phyloP scores from a whole-genome alignment of 1,140 invertebrate genomes.

The Camponotus vicinus region DNA sequence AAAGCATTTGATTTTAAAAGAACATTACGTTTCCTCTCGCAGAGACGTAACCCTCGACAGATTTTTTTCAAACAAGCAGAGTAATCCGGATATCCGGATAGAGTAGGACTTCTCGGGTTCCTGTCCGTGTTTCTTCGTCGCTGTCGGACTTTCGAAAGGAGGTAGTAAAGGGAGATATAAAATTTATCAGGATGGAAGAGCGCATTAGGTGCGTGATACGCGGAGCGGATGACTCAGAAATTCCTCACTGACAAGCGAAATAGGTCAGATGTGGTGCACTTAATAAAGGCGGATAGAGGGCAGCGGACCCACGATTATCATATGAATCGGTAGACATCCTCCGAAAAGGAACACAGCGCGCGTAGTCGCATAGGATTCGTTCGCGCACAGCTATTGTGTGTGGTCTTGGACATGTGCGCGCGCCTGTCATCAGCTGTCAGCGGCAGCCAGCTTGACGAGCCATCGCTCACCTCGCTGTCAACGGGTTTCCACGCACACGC shows the following conservation, averaged over 20 bases:
- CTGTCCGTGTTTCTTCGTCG: not conserved
- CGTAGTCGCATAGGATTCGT: constrained; percentile 29
- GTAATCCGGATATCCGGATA: constrained; percentile 48
- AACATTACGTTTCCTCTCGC: not conserved
- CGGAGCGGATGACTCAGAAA: constrained; percentile 71
- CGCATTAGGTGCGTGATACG: constrained; percentile 54
- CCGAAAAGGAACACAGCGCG: constrained; percentile 68
- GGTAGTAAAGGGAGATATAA: not conserved
- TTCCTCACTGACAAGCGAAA: constrained; percentile 77
- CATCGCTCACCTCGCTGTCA: constrained; percentile 76
- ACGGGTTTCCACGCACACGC: constrained; percentile 62
- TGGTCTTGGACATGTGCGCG: constrained; percentile 69
- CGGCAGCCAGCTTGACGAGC: constrained; percentile 73
- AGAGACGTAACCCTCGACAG: not conserved
- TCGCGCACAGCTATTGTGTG: constrained; percentile 70
- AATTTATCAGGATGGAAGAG: not conserved
- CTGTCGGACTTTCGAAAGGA: constrained; percentile 37
- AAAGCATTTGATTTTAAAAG: not conserved
- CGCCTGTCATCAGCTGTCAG: constrained; percentile 76
- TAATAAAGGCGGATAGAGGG: constrained; percentile 75
- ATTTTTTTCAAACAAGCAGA: not conserved
- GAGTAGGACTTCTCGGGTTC: constrained; percentile 17
- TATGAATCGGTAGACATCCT: constrained; percentile 77
- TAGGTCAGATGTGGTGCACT: constrained; percentile 75
- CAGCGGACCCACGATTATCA: constrained; percentile 74